Conservation (phyloP, 1,140 invertebrate species). For the Drosophila watanabei region DNA sequence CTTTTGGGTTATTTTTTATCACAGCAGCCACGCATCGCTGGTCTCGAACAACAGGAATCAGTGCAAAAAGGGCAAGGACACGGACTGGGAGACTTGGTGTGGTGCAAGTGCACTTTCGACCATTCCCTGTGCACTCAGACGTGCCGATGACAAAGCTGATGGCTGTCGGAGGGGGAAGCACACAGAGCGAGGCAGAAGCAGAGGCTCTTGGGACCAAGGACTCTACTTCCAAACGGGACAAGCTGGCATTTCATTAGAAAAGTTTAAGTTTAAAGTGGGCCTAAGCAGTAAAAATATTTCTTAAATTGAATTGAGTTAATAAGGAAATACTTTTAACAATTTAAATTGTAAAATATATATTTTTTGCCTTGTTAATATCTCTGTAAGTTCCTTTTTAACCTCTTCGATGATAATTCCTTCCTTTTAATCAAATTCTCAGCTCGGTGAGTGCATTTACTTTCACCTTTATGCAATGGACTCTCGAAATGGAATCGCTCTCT, state of each 20-base stretch:
- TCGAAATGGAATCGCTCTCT: conserved; percentile 6
- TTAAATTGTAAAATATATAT: not conserved
- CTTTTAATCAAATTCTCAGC: not conserved
- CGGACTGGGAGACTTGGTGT: conserved; percentile 8
- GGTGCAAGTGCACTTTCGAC: conserved; percentile 26
- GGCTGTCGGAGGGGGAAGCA: not conserved
- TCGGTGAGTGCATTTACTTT: not conserved
- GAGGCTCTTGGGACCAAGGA: conserved; percentile 1
- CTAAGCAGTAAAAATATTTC: not conserved
- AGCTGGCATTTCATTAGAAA: conserved; percentile 25
- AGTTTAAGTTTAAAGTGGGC: not conserved
- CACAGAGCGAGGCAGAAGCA: not conserved
- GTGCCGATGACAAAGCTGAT: conserved; percentile 50
- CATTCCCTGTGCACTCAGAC: conserved; percentile 62
- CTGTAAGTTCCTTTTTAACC: not conserved
- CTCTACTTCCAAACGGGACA: not conserved
- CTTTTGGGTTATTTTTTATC: conserved; percentile 77
- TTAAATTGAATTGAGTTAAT: not conserved
- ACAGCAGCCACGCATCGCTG: conserved; percentile 76
- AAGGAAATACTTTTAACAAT: not conserved
- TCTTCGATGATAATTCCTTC: not conserved
- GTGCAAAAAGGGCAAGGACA: conserved; percentile 51
- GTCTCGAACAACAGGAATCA: conserved; percentile 73
- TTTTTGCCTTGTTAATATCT: not conserved
- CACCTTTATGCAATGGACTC: not conserved